Base-by-base conservation (phyloP, 53 echinoderm and acorn worm genomes). In the Arbacia lixula region DNA sequence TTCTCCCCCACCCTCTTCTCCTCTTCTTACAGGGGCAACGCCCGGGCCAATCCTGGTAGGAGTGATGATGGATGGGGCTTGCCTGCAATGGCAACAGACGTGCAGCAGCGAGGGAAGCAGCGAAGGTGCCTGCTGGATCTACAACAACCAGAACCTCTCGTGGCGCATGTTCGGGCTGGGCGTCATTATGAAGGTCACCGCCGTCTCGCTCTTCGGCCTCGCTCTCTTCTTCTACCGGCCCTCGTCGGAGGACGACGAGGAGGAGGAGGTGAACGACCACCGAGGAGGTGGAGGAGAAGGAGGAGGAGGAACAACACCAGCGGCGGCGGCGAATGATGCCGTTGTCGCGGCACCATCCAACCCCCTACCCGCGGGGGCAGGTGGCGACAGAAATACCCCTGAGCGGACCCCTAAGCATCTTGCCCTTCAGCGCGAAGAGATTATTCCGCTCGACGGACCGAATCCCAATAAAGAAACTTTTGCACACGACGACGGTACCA, bases 71-170 rank as follows among this genome's bases (percentile, higher is more conserved):
- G 92, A 91, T 53, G 69, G 83, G 12, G 74, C 85, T 6, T 91
- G 92, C 37, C 64, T 88, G 10, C 88, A 88, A 22, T 91, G 92
- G 92, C 92, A 91, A 24, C 84, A 91, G 36, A 78, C 78, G 66
- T 91, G 92, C 55, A 60, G 58, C 54, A 85, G 85, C 24, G 63
- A 81, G 30, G 92, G 92, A 1, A 68, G 51, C 36, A 76, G 66
- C 12, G 58, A 78, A 60, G 92, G 92, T 12, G 72, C 92, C 12
- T 91, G 92, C 42, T 91, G 88, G 84, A 71, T 91, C 61, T 91
- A 91, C 77, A 84, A 86, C 74, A 68, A 84, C 22, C 46, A 62
- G 36, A 87, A 60, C 17, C 77, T 93, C 5, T 87, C 87, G 6
- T 69, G 82, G 73, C 84, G 90, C 26, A 81, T 89, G 53, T 73